These are phyloP conservation scores for Pinna nobilis DNA, from an alignment of 1,140 invertebrate species.

Conservation along the genomic window DNA sequence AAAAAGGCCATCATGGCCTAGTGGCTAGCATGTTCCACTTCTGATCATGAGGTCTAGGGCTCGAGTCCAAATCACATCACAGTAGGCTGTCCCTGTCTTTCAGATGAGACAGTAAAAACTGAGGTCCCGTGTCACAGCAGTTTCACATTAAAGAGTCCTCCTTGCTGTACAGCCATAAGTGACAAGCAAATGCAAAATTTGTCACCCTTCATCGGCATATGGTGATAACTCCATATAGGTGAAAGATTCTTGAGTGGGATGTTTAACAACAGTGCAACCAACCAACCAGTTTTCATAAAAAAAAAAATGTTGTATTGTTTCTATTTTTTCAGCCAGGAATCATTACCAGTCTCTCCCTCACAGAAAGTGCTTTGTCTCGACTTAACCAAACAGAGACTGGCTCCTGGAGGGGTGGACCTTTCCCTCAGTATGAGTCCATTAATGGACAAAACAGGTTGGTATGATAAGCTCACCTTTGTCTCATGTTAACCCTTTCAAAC, in stretches of 20 bases:
- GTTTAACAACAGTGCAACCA: not conserved
- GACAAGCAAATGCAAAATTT: not conserved
- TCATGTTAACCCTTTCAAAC: too few relatives aligned
- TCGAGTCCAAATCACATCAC: too few relatives aligned
- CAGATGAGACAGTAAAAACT: too few relatives aligned
- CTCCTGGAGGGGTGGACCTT: constrained; percentile 89
- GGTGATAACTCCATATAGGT: too few relatives aligned
- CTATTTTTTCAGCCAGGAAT: constrained; percentile 51
- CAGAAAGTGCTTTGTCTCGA: constrained; percentile 85
- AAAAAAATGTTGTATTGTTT: constrained; percentile 11
- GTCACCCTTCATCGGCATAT: not conserved
- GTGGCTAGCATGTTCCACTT: too few relatives aligned
- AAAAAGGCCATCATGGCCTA: too few relatives aligned
- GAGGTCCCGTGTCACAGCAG: too few relatives aligned
- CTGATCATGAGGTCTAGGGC: too few relatives aligned
- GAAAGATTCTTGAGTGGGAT: not conserved
- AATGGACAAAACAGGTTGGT: constrained; percentile 63
- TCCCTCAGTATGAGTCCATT: constrained; percentile 76
- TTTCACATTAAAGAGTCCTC: not conserved
- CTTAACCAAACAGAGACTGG: constrained; percentile 91
- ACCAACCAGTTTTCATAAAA: not conserved
- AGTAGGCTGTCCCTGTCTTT: too few relatives aligned
- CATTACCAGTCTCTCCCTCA: constrained; percentile 79
- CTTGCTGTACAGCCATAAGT: not conserved
- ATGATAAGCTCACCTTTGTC: too few relatives aligned